Percentiles rank a stretch among this genome's conserved stretches.
These are phyloP conservation scores for Buathra laborator DNA, from an alignment of 2,888 invertebrate species.

Conservation along the genomic window DNA sequence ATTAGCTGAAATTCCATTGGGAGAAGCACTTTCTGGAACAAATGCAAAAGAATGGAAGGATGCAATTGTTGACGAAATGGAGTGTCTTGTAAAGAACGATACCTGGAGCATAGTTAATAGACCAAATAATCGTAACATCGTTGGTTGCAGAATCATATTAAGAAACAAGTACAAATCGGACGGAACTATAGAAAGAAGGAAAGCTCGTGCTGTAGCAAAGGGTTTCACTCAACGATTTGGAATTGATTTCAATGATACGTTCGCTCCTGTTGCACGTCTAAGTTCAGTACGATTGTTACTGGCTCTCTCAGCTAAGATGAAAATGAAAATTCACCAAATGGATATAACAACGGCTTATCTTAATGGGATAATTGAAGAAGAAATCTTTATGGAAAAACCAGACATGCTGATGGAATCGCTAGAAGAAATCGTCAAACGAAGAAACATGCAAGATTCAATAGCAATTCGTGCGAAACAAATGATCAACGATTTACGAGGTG, in stretches of 20 bases:
- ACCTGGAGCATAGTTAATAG: slow-evolving; percentile 70
- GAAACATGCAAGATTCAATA: slow-evolving; percentile 1
- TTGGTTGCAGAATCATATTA: slow-evolving; percentile 60
- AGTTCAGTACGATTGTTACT: slow-evolving; percentile 69
- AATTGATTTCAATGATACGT: slow-evolving; percentile 67
- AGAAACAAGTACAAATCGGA: slow-evolving; percentile 64
- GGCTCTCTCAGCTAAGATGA: slow-evolving; percentile 64
- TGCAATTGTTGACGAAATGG: slow-evolving; percentile 67
- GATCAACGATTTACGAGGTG: slow-evolving; percentile 26
- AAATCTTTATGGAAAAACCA: slow-evolving; percentile 69
- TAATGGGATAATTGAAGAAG: slow-evolving; percentile 70
- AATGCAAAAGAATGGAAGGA: slow-evolving; percentile 63
- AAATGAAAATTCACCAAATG: slow-evolving; percentile 70
- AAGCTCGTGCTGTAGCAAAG: slow-evolving; percentile 69
- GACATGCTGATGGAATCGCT: slow-evolving; percentile 40
- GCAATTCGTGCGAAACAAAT: slow-evolving; percentile 10
- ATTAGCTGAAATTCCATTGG: slow-evolving; percentile 39
- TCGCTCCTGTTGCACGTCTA: slow-evolving; percentile 65
- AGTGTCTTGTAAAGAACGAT: slow-evolving; percentile 66
- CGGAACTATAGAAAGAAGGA: slow-evolving; percentile 65
- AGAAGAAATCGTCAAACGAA: slow-evolving; percentile 37
- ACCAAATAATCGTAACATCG: slow-evolving; percentile 41
- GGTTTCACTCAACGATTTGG: slow-evolving; percentile 68
- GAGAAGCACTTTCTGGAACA: slow-evolving; percentile 56
- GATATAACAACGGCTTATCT: slow-evolving; percentile 72